Evolutionary conservation across 2,797 vertebrate genomes (phyloP), one percentile per base, ranked within the genome.

Genomic region (Sphenodon punctatus): DNA sequence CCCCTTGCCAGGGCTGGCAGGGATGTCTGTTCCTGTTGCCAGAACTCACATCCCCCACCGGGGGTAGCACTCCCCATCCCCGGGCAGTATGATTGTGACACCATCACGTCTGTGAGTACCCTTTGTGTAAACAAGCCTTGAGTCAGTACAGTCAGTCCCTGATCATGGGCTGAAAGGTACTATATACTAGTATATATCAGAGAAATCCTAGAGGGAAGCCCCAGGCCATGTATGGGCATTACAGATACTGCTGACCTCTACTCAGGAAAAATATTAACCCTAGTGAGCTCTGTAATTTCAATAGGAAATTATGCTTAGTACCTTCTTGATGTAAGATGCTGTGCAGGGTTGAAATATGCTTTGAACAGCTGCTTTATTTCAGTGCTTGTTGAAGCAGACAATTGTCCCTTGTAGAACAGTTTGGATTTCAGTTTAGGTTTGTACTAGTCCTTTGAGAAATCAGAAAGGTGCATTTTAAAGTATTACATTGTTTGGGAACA

Each of bases 211-310:
- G 64, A 79, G 49, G 41, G 34, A 64, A 8, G 23, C 58, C 67
- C 48, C 48, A 65, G 55, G 6, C 2, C 30, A 0, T 27, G 80
- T 13, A 14, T 0, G 1, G 5, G 5, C 8, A 2, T 16, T 67
- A 53, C 49, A 0, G 1, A 22, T 34, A 27, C 14, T 27, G 46
- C 0, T 0, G 3, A 2, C 23, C 23, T 89, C 58, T 58, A 87
- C 16, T 3, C 0, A 48, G 25, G 6, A 43, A 11, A 8, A 4
- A 55, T 55, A 58, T 36, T 58, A 36, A 58, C 32, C 13, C 15
- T 58, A 36, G 11, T 7, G 20, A 55, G 55, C 41, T 19, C 3
- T 41, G 5, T 20, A 42, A 2, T 45, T 72, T 83, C 58, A 17
- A 23, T n/a, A 4, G 23, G 5, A 30, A 5, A 1, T 45, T 34